phyloP scores from a whole-genome alignment of 2,888 invertebrate species.

The Cheilosia grossa region DNA sequence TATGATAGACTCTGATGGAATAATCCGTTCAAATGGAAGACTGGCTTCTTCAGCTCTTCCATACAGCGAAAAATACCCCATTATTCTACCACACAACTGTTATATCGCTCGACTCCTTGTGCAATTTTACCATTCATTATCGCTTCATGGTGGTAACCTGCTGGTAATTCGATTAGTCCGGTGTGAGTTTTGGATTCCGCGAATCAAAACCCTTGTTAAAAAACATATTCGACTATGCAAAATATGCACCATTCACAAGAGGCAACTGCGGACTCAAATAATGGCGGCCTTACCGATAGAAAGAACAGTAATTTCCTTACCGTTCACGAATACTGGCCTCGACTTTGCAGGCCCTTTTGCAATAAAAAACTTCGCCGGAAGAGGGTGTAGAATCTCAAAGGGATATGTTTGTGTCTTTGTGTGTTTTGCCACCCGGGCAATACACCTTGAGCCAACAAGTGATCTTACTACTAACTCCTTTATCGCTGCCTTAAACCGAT shows the following conservation, averaged over 20 bases:
- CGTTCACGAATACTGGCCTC: background rate
- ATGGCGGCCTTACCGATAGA: conserved; percentile 3
- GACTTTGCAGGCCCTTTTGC: background rate
- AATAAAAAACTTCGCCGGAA: background rate
- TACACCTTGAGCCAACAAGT: background rate
- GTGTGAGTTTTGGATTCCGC: conserved; percentile 15
- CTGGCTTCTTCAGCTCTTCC: background rate
- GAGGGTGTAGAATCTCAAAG: background rate
- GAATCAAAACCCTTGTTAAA: conserved; percentile 23
- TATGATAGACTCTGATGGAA: background rate
- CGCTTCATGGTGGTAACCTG: too few species aligned
- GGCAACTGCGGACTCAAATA: background rate
- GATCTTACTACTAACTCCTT: background rate
- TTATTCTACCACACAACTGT: background rate
- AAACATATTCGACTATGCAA: conserved; percentile 7
- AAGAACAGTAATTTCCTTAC: background rate
- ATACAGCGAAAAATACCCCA: background rate
- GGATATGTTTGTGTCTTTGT: background rate
- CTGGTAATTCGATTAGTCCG: too few species aligned
- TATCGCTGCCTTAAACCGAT: background rate
- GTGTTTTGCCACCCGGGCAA: background rate
- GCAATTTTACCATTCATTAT: too few species aligned
- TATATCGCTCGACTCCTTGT: too few species aligned
- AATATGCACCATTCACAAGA: background rate
- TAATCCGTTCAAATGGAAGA: conserved; percentile 9